Conservation (phyloP, 2,888 invertebrate species). For the Lycaena phlaeas region DNA sequence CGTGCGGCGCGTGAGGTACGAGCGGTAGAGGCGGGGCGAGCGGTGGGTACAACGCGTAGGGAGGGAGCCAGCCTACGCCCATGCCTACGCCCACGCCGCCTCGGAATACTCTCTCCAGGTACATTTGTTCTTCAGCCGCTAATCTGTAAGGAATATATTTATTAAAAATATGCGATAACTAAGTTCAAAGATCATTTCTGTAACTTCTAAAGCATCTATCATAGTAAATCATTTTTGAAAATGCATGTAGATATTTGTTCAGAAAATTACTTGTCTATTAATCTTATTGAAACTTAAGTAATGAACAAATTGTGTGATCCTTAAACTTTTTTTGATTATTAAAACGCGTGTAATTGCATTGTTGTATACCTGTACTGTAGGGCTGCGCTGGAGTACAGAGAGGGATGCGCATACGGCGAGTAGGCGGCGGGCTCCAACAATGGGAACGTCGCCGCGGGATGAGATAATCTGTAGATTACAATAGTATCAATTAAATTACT, state of each 20-base stretch:
- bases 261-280: no score
- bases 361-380: conserved; percentile 63
- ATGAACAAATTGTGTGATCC: no score
- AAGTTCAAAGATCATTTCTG: no score
- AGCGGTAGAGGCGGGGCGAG: conserved; percentile 56
- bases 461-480: conserved; percentile 58
- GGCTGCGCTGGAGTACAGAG: conserved; percentile 71
- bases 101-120: conserved; percentile 84
- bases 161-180: no score
- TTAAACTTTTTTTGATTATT: no score
- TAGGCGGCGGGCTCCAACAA: conserved; percentile 61
- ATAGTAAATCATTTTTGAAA: no score
- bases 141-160: no score
- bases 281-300: no score
- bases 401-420: conserved; percentile 63
- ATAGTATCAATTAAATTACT: conserved; percentile 5
- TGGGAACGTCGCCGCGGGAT: conserved; percentile 64
- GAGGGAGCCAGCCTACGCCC: conserved; percentile 70
- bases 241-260: no score
- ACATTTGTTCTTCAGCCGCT: conserved; percentile 85
- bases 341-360: no score
- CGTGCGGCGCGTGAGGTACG: conserved; percentile 33
- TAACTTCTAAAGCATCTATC: no score
- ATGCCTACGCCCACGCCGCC: conserved; percentile 46
- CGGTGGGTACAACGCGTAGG: conserved; percentile 63